Evolutionary conservation across 2,888 invertebrate genomes (phyloP).

Genomic region (Cyclophora albipunctata): DNA sequence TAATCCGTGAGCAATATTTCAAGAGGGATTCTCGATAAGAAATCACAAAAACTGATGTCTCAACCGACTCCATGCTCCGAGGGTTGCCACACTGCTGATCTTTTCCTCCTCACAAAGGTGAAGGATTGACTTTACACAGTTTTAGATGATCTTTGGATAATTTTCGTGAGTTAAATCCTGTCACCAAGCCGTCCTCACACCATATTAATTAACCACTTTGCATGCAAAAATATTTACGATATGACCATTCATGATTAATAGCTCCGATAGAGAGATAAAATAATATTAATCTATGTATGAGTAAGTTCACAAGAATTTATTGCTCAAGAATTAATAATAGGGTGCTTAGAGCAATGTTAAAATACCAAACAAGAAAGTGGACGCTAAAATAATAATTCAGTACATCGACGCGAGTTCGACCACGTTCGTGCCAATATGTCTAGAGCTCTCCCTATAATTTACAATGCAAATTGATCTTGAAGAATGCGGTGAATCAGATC

Average conservation of each 20-base stretch:
- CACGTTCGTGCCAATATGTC: neutral
- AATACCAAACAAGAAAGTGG: neutral
- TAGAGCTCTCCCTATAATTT: slow-evolving; percentile 21
- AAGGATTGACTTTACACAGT: slow-evolving; percentile 38
- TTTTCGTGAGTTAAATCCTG: no score
- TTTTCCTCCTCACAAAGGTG: slow-evolving; percentile 60
- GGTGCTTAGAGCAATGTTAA: no score
- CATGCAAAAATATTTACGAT: no score
- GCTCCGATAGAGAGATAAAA: no score
- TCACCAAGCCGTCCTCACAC: no score
- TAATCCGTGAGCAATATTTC: slow-evolving; percentile 57
- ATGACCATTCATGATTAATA: no score
- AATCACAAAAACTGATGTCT: slow-evolving; percentile 59
- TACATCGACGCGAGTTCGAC: no score
- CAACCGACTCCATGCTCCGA: slow-evolving; percentile 38
- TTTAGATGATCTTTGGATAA: no score
- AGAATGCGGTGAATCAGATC: slow-evolving; percentile 23
- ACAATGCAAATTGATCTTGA: slow-evolving; percentile 42
- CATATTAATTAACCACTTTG: no score
- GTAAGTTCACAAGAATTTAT: no score
- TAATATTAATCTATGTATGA: no score
- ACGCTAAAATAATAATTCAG: slow-evolving; percentile 1
- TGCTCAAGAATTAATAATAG: no score
- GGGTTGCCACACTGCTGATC: slow-evolving; percentile 49
- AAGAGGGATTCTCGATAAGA: slow-evolving; percentile 56